Conservation (phyloP, 2,888 invertebrate species). For the Allolobophora icterica region DNA sequence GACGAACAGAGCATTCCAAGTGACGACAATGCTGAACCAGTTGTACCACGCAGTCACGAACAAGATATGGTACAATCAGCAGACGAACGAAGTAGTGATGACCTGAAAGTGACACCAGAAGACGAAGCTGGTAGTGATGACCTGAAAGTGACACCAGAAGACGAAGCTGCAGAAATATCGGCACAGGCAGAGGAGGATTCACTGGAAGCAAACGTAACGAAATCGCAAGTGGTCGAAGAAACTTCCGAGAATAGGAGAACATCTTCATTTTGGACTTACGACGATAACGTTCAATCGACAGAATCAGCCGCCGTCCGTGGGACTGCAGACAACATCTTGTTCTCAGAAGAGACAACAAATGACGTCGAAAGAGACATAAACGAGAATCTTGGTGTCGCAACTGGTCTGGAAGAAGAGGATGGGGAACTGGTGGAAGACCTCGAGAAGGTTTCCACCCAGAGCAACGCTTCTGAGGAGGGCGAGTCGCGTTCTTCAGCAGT, state of each 20-base stretch:
- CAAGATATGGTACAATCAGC: not conserved
- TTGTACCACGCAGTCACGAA: not conserved
- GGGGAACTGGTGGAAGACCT: not conserved
- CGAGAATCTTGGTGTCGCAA: not conserved
- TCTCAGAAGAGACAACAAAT: not conserved
- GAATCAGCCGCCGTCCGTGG: not conserved
- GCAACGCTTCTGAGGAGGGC: not conserved
- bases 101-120: not conserved
- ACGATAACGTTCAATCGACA: not conserved
- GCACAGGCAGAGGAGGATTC: not conserved
- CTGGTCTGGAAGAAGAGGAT: not conserved
- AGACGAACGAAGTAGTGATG: not conserved
- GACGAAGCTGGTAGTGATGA: too few relatives aligned
- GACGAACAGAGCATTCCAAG: not conserved
- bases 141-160: not conserved
- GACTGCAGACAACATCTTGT: not conserved
- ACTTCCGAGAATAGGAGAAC: not conserved
- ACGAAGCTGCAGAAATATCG: not conserved
- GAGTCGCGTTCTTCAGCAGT: not conserved
- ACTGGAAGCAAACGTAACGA: not conserved
- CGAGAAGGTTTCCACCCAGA: not conserved
- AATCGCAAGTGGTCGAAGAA: not conserved
- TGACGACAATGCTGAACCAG: not conserved
- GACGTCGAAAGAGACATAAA: constrained; percentile 13
- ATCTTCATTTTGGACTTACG: not conserved